Percentiles rank a stretch among this genome's conserved stretches.
Evolutionary conservation across 2,797 vertebrate species (phyloP).

Genomic region (Iguana delicatissima): DNA sequence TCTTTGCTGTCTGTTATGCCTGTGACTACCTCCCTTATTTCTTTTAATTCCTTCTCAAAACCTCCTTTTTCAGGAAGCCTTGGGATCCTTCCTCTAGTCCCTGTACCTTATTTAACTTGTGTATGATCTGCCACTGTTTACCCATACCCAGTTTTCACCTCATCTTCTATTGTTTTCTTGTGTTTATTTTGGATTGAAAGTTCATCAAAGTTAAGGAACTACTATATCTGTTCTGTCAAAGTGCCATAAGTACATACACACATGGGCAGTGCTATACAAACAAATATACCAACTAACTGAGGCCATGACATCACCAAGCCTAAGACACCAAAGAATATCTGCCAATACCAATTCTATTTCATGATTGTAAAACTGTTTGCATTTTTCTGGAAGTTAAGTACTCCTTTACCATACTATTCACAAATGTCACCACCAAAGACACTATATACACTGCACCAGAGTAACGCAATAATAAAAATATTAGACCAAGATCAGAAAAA

Average conservation of each 20-base stretch:
- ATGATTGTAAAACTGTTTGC: background rate
- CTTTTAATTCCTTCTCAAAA: background rate
- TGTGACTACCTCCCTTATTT: background rate
- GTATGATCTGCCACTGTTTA: background rate
- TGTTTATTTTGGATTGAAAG: background rate
- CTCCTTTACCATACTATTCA: background rate
- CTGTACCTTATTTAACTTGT: background rate
- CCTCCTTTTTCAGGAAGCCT: background rate
- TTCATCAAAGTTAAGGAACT: background rate
- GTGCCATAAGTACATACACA: too few relatives aligned
- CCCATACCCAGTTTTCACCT: background rate
- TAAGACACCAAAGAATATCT: background rate
- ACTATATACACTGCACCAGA: background rate
- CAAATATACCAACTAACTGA: background rate
- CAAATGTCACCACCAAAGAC: background rate
- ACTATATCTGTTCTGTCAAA: background rate
- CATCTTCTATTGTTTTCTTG: background rate
- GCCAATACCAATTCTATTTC: background rate
- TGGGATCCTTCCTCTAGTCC: background rate
- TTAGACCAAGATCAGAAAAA: too few relatives aligned
- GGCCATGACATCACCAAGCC: background rate
- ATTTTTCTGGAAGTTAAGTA: too few relatives aligned
- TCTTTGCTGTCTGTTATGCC: background rate
- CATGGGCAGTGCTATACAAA: background rate
- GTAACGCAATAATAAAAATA: background rate